These are phyloP conservation scores for Agraylea sexmaculata DNA, from an alignment of 1,140 invertebrate genomes.

Conservation along the genomic window DNA sequence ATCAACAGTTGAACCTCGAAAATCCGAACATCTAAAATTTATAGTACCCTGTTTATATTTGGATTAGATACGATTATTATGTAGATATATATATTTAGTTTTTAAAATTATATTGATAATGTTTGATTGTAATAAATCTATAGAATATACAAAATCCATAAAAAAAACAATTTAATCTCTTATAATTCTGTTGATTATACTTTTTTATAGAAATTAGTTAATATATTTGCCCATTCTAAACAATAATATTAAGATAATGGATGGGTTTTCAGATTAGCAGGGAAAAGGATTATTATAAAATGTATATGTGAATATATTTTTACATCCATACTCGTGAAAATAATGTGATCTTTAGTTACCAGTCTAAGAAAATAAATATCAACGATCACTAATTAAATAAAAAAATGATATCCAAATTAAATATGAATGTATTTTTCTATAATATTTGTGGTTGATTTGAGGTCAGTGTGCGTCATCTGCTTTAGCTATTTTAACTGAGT, in stretches of 20 bases:
- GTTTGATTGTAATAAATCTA: neutral
- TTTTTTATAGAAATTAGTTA: no score
- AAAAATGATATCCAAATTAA: neutral
- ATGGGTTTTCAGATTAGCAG: no score
- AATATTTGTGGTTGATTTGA: neutral
- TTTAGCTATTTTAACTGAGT: conserved; percentile 19
- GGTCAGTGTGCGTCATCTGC: conserved; percentile 10
- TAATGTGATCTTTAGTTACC: neutral
- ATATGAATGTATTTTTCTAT: neutral
- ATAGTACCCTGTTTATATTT: no score
- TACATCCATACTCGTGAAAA: neutral
- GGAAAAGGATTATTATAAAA: no score
- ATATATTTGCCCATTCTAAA: no score
- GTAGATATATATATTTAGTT: neutral
- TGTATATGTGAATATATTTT: no score
- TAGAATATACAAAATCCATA: neutral
- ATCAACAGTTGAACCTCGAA: no score
- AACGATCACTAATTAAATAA: neutral
- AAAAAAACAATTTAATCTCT: neutral
- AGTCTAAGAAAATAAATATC: neutral
- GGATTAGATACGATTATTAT: no score
- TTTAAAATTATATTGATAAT: neutral
- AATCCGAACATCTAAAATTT: no score
- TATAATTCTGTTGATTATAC: no score
- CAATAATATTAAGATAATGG: no score